phyloP scores from a whole-genome alignment of 2,797 vertebrate genomes.

The Micrastur ruficollis region DNA sequence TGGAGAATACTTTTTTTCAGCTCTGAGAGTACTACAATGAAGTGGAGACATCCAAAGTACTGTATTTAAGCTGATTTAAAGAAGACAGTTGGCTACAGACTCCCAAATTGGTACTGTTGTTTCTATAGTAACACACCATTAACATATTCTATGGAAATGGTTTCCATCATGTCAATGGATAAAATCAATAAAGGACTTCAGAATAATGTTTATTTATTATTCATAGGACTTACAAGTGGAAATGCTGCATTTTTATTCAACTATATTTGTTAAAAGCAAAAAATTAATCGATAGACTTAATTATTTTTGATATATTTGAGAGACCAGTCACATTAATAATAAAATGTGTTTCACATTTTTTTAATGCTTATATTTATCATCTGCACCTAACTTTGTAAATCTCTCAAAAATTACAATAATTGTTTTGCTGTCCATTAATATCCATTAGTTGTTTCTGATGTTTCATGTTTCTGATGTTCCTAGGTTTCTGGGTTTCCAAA shows the following conservation, averaged over 20 bases:
- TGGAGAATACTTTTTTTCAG: background rate
- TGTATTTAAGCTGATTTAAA: background rate
- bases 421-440: background rate
- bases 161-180: background rate
- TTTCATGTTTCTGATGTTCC: background rate
- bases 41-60: background rate
- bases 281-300: background rate
- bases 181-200: background rate
- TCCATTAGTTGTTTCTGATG: background rate
- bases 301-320: background rate
- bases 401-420: background rate
- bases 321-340: background rate
- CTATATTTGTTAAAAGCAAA: background rate
- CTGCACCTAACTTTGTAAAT: background rate
- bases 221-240: background rate
- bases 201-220: background rate
- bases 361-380: background rate
- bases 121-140: background rate
- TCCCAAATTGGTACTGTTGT: background rate
- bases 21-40: background rate
- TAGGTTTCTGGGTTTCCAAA: background rate
- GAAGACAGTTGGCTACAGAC: background rate
- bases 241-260: background rate
- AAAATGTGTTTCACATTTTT: background rate
- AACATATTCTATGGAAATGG: background rate